Percentiles rank a stretch among this genome's conserved stretches.
phyloP scores from a whole-genome alignment of 2,113 vertebrate species.

The Petroica traversi region DNA sequence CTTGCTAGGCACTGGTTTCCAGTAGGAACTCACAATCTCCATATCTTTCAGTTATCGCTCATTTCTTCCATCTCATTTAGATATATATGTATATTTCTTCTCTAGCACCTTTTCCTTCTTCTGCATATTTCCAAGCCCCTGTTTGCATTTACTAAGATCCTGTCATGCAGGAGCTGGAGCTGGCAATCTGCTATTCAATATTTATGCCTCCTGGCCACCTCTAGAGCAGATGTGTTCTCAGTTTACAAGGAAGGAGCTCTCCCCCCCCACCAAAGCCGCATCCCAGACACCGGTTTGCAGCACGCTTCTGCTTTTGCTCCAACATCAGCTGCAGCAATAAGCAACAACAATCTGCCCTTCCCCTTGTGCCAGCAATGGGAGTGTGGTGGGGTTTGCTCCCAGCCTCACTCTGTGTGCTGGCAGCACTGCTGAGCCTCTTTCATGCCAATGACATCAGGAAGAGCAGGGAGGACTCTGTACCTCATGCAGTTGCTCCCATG shows the following conservation, averaged over 20 bases:
- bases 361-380: rapidly evolving
- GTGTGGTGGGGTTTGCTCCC: rapidly evolving
- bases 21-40: neutral
- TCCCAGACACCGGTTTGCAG: neutral
- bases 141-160: neutral
- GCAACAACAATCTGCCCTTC: neutral
- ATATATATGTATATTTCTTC: neutral
- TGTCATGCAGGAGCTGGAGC: neutral
- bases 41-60: neutral
- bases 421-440: neutral
- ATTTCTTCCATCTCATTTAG: neutral
- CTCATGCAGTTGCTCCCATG: neutral
- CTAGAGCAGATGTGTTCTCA: neutral
- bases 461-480: neutral
- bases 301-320: neutral
- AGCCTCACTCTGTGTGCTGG: rapidly evolving
- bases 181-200: conserved; percentile 3
- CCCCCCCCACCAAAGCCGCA: neutral
- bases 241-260: neutral
- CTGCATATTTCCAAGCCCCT: neutral
- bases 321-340: neutral
- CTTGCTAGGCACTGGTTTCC: neutral
- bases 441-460: neutral
- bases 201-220: neutral
- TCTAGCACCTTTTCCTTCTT: neutral